Percentiles rank a stretch among this genome's conserved stretches.
These are phyloP conservation scores for Hystrix brachyura DNA, from an alignment of 2,113 vertebrate species.

Conservation along the genomic window DNA sequence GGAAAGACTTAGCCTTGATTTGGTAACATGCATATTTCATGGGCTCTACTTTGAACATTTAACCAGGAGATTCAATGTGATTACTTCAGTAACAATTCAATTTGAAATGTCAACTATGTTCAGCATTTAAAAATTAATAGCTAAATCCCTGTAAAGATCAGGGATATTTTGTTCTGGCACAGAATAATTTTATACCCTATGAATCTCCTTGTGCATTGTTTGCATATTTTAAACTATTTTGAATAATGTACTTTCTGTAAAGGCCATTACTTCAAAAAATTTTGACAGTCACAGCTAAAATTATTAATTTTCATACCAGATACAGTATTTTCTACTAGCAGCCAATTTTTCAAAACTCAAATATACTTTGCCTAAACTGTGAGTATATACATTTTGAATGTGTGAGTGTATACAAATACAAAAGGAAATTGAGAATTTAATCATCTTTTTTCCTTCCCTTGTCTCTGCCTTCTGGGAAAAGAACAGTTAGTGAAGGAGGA, in stretches of 20 bases:
- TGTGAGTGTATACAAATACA: not conserved
- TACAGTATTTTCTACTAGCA: constrained; percentile 44
- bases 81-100: constrained; percentile 80
- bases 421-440: not conserved
- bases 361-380: constrained; percentile 58
- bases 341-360: constrained; percentile 63
- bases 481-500: not conserved
- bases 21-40: constrained; percentile 79
- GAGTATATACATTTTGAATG: constrained; percentile 41
- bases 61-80: constrained; percentile 72
- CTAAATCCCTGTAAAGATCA: constrained; percentile 74
- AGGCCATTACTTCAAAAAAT: constrained; percentile 72
- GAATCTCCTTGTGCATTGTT: constrained; percentile 69
- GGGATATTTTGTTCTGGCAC: constrained; percentile 67
- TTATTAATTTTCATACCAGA: constrained; percentile 73
- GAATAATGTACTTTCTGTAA: constrained; percentile 62
- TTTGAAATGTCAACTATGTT: constrained; percentile 83
- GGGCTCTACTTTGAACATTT: constrained; percentile 70
- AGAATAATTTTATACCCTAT: constrained; percentile 75
- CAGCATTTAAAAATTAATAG: constrained; percentile 80
- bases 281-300: constrained; percentile 66
- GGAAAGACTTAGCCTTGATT: constrained; percentile 58
- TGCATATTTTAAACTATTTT: constrained; percentile 76
- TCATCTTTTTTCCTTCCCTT: not conserved
- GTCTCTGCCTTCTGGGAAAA: constrained; percentile 35